Conservation (phyloP, 2,888 invertebrate species). For the Fragum sueziense region DNA sequence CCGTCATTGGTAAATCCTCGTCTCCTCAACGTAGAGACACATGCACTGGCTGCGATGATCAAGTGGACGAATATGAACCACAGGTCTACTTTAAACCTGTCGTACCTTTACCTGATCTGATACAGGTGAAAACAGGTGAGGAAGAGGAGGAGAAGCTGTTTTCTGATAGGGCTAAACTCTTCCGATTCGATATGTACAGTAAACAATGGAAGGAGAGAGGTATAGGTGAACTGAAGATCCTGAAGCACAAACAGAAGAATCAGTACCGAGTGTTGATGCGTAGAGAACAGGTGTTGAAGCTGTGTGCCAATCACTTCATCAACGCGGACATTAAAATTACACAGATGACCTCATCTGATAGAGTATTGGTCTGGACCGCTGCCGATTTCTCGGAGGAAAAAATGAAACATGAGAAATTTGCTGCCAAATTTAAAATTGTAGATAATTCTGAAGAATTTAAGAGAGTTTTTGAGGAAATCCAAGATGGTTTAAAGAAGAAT, state of each 20-base stretch:
- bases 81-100: slow-evolving; percentile 89
- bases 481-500: slow-evolving; percentile 44
- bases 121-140: slow-evolving; percentile 93
- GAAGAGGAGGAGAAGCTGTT: slow-evolving; percentile 92
- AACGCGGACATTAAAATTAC: slow-evolving; percentile 89
- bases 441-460: slow-evolving; percentile 90
- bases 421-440: slow-evolving; percentile 90
- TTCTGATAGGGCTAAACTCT: slow-evolving; percentile 91
- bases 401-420: slow-evolving; percentile 88
- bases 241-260: slow-evolving; percentile 82
- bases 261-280: slow-evolving; percentile 93
- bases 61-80: slow-evolving; percentile 85
- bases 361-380: slow-evolving; percentile 84
- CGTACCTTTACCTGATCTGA: slow-evolving; percentile 90
- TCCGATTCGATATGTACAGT: slow-evolving; percentile 87
- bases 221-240: slow-evolving; percentile 91
- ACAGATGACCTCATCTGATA: slow-evolving; percentile 85
- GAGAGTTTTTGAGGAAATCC: slow-evolving; percentile 85
- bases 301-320: slow-evolving; percentile 95
- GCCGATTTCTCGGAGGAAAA: slow-evolving; percentile 92
- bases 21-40: slow-evolving; percentile 51
- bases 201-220: slow-evolving; percentile 97
- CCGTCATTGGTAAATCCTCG: slow-evolving; percentile 52
- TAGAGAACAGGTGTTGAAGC: slow-evolving; percentile 93
- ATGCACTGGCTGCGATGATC: slow-evolving; percentile 61